A percentile compares a stretch with the other conserved stretches of the same genome.
These are phyloP conservation scores for Hermatobates lingyangjiaoensis DNA, from an alignment of 1,140 invertebrate genomes.

Conservation along the genomic window DNA sequence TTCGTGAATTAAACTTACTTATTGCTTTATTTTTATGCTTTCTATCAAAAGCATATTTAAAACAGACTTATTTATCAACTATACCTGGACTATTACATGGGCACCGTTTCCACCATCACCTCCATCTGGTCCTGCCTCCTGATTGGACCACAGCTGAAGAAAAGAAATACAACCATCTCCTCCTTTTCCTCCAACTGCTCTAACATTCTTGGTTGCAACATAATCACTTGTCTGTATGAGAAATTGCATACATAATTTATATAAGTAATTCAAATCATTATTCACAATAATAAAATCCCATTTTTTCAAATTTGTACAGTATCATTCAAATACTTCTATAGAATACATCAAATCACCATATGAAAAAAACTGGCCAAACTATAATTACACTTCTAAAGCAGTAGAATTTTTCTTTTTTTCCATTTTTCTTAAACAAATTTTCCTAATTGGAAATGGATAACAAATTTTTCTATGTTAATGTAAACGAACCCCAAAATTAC, in stretches of 20 bases:
- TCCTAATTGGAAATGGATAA: too few relatives aligned
- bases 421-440: too few relatives aligned
- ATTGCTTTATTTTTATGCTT: too few relatives aligned
- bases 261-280: neutral
- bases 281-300: neutral
- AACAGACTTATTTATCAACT: too few relatives aligned
- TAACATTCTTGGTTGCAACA: slow-evolving; percentile 39
- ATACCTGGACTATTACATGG: slow-evolving; percentile 75
- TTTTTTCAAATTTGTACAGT: neutral
- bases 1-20: too few relatives aligned
- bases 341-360: too few relatives aligned
- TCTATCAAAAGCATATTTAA: too few relatives aligned
- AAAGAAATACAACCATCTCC: slow-evolving; percentile 86
- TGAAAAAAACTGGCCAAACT: too few relatives aligned
- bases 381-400: too few relatives aligned
- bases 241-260: neutral
- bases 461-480: too few relatives aligned
- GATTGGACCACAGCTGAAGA: slow-evolving; percentile 53
- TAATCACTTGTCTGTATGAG: slow-evolving; percentile 24
- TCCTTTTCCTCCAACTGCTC: slow-evolving; percentile 55
- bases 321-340: neutral
- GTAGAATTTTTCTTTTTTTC: too few relatives aligned
- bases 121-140: slow-evolving; percentile 82
- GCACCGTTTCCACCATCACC: slow-evolving; percentile 95
- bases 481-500: too few relatives aligned